phyloP scores from a whole-genome alignment of 2,888 invertebrate genomes.

The Ectemnius continuus region DNA sequence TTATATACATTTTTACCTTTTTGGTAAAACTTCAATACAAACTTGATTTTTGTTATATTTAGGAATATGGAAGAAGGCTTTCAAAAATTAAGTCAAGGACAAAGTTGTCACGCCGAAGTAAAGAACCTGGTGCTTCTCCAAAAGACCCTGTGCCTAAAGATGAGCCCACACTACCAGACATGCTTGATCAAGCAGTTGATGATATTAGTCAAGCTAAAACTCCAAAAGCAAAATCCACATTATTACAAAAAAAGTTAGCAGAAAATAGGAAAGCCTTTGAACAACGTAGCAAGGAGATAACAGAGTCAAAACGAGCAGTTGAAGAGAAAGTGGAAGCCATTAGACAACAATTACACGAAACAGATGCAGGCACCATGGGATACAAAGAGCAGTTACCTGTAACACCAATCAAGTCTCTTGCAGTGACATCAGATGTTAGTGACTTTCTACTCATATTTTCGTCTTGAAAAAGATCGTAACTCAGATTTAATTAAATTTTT shows the following conservation, averaged over 20 bases:
- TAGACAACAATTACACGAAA: conserved; percentile 78
- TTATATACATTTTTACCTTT: neutral
- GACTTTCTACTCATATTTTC: conserved; percentile 11
- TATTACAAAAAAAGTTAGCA: conserved; percentile 75
- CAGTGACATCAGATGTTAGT: conserved; percentile 67
- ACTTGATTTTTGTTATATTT: conserved; percentile 25
- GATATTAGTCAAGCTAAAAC: conserved; percentile 73
- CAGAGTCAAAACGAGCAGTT: conserved; percentile 75
- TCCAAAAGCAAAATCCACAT: conserved; percentile 73
- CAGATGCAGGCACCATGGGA: conserved; percentile 68
- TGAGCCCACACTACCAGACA: conserved; percentile 51
- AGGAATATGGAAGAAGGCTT: conserved; percentile 77
- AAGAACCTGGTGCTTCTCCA: conserved; percentile 62
- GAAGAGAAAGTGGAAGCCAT: conserved; percentile 78
- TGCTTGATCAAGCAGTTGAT: conserved; percentile 61
- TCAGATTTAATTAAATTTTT: neutral
- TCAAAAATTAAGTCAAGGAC: conserved; percentile 77
- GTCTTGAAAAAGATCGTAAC: neutral
- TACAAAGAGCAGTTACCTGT: conserved; percentile 59
- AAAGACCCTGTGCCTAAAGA: conserved; percentile 57
- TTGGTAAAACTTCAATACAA: too few species aligned
- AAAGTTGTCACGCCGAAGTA: conserved; percentile 69
- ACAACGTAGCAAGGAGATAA: conserved; percentile 74
- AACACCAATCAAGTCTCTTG: conserved; percentile 64
- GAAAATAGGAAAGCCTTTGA: conserved; percentile 77